Evolutionary conservation across 2,113 vertebrate species (phyloP), one percentile per base, ranked within the genome.

Genomic region (Equus przewalskii): DNA sequence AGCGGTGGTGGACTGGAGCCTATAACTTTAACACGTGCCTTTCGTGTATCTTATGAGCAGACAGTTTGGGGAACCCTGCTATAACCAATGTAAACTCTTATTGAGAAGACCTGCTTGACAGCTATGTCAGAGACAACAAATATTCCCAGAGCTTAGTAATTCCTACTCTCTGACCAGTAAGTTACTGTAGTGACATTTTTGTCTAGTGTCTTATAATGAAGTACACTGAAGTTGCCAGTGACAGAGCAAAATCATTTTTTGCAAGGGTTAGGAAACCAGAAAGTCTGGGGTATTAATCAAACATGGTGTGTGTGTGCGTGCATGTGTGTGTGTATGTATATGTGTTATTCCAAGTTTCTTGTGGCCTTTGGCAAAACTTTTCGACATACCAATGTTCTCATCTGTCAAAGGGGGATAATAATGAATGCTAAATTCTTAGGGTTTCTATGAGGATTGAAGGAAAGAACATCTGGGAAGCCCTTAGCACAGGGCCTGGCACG

Each of bases 161-260:
- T 72, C 18, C 67, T 60, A 30, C 64, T 67, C 13, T 33, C 15
- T 14, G n/a, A 79, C 56, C 22, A 54, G 18, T 24, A 46, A 64
- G 65, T 56, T 85, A 56, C 36, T 41, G 64, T 12, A 26, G 28
- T 19, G n/a, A 19, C 14, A 36, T 24, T 84, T 86, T 41, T 36
- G 36, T 89, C 44, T 51, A 28, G 26, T 44, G n/a, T 73, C 84
- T 62, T 93, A 24, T 30, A 62, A 36, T 54, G 36, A 72, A 62
- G 67, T n/a, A 21, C 18, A 15, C 21, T 19, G 13, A 36, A 88
- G 36, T 65, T 76, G 58, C 64, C 44, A 78, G 21, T 36, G 62
- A 70, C 44, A 83, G 65, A 96, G n/a, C 6, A 94, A 87, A 73
- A 26, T 60, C 21, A 81, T 54, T 86, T 83, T 85, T 91, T 69